Evolutionary conservation across 1,140 invertebrate genomes (phyloP).

Genomic region (Euura saliciscinereae): DNA sequence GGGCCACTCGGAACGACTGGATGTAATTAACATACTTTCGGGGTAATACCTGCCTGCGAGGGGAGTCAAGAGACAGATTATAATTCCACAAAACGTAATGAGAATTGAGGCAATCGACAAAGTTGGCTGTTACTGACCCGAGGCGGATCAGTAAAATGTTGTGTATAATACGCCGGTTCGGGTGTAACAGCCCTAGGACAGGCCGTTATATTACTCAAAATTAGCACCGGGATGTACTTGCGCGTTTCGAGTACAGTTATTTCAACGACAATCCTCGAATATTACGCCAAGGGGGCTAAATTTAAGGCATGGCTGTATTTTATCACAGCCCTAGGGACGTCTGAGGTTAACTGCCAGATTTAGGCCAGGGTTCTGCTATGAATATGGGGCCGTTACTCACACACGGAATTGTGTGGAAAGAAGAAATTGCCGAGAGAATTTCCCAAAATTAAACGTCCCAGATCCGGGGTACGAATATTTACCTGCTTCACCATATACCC

Average conservation of each 20-base stretch:
- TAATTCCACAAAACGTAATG: slow-evolving; percentile 7
- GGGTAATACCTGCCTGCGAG: not conserved
- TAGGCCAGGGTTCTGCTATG: slow-evolving; percentile 30
- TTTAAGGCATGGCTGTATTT: slow-evolving; percentile 41
- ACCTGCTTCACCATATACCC: not conserved
- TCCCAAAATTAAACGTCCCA: not conserved
- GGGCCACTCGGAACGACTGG: not conserved
- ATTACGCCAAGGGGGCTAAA: slow-evolving; percentile 24
- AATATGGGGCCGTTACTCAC: slow-evolving; percentile 44
- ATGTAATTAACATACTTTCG: not conserved
- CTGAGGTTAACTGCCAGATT: slow-evolving; percentile 44
- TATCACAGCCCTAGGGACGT: slow-evolving; percentile 38
- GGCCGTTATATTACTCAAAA: not conserved
- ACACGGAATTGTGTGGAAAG: slow-evolving; percentile 36
- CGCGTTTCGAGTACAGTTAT: not conserved
- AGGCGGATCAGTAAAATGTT: not conserved
- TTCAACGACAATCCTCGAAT: not conserved
- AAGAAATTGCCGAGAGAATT: slow-evolving; percentile 30
- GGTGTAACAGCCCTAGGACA: not conserved
- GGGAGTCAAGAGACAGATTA: not conserved
- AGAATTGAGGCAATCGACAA: not conserved
- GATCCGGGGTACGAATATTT: not conserved
- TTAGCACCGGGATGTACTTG: not conserved
- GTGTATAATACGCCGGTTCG: not conserved
- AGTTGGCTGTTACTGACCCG: not conserved